Conservation (phyloP, 2,113 vertebrate species). For the Sturnira hondurensis region DNA sequence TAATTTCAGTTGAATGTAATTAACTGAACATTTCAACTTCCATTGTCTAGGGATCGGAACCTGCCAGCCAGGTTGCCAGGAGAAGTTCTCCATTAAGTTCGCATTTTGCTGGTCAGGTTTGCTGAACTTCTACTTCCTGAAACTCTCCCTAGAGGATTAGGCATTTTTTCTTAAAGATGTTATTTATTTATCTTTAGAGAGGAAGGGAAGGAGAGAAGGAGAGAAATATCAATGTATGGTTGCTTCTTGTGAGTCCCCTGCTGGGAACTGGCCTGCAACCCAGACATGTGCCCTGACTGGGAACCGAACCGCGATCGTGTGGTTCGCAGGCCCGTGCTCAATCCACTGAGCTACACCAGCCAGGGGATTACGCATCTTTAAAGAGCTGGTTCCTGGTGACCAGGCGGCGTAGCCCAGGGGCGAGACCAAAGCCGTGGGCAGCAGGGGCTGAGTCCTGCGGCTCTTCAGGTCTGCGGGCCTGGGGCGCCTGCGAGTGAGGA, state of each 20-base stretch:
- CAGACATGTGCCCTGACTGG: no score
- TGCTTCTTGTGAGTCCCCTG: no score
- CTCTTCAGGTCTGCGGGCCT: background rate
- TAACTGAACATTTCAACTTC: background rate
- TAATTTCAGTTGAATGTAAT: conserved; percentile 13
- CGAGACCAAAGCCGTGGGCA: background rate
- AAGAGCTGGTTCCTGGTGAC: background rate
- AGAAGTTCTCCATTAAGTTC: background rate
- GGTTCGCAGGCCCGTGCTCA: no score
- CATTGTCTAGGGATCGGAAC: background rate
- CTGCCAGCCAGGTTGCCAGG: background rate
- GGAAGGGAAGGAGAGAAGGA: no score
- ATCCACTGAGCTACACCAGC: no score
- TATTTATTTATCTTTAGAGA: no score
- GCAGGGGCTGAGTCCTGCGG: background rate
- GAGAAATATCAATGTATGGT: no score
- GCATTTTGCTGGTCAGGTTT: background rate
- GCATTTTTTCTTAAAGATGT: no score
- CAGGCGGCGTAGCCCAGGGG: background rate
- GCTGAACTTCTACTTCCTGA: background rate
- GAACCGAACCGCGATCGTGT: no score
- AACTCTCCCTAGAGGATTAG: background rate
- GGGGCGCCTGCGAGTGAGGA: background rate
- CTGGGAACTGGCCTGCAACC: no score
- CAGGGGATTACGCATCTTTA: no score